Evolutionary conservation across 2,888 invertebrate species (phyloP).

Genomic region (Cosmorhoe ocellata): DNA sequence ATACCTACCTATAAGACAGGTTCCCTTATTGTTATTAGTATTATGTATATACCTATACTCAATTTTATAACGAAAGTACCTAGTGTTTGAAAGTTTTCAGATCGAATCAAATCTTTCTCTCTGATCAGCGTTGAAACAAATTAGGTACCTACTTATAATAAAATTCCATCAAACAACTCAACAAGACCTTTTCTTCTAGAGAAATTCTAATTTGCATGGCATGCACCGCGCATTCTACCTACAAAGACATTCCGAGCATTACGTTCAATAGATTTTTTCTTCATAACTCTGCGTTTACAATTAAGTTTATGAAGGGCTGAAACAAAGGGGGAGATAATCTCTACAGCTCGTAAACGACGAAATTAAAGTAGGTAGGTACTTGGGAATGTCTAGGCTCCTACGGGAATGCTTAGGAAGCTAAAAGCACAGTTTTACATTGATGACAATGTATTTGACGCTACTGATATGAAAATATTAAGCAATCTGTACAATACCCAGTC

Average conservation of each 20-base stretch:
- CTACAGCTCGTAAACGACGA: constrained; percentile 57
- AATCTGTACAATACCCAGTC: too few species aligned
- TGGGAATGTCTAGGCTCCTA: constrained; percentile 49
- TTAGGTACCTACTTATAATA: too few species aligned
- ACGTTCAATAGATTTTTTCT: constrained; percentile 39
- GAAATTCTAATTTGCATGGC: constrained; percentile 24
- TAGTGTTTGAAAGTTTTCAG: too few species aligned
- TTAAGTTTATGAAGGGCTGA: constrained; percentile 65
- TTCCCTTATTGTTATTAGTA: too few species aligned
- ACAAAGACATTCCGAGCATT: constrained; percentile 35
- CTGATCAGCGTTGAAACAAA: too few species aligned
- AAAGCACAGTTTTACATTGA: background rate
- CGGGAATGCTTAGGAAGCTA: constrained; percentile 23
- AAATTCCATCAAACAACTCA: too few species aligned
- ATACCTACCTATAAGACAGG: too few species aligned
- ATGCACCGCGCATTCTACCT: constrained; percentile 10
- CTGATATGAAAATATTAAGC: too few species aligned
- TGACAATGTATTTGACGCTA: constrained; percentile 10
- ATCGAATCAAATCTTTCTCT: too few species aligned
- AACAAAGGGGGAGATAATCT: constrained; percentile 74
- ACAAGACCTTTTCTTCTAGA: background rate
- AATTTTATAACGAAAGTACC: too few species aligned
- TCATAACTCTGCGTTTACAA: constrained; percentile 49
- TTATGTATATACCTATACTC: too few species aligned
- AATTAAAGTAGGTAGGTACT: constrained; percentile 54